These are phyloP conservation scores for Vulpes vulpes DNA, from an alignment of 2,113 vertebrate species.

Conservation along the genomic window DNA sequence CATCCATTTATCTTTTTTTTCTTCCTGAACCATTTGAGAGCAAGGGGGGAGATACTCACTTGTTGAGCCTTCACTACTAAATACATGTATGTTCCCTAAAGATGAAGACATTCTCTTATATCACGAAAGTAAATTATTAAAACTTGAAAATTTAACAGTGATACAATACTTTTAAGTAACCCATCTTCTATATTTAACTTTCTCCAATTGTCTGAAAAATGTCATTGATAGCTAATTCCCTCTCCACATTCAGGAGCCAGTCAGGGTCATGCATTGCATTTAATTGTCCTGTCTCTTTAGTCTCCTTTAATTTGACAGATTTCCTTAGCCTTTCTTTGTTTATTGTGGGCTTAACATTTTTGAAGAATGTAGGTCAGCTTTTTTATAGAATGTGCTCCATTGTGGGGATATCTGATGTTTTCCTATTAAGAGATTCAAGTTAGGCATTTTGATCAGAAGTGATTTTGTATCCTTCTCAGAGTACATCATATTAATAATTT, in stretches of 20 bases:
- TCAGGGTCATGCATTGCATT: background rate
- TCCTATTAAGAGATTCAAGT: background rate
- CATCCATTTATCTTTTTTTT: background rate
- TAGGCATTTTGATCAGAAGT: background rate
- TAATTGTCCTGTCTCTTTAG: background rate
- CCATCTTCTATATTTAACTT: background rate
- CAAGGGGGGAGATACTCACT: constrained; percentile 21
- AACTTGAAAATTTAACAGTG: background rate
- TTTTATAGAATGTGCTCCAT: background rate
- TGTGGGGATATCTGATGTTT: background rate
- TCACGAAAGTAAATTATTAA: constrained; percentile 49
- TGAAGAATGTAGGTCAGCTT: background rate
- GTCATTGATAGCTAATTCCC: background rate
- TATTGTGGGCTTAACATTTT: background rate
- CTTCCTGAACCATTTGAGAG: background rate
- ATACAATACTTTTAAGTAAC: background rate
- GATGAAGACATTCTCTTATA: constrained; percentile 3
- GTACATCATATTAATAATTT: background rate
- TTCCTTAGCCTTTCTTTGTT: background rate
- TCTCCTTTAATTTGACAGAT: constrained; percentile 8
- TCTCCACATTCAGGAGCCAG: background rate
- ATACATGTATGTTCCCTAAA: background rate
- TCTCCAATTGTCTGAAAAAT: background rate
- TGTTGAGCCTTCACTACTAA: background rate
- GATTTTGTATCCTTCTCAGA: constrained; percentile 13